Evolutionary conservation across 2,113 vertebrate species (phyloP), one percentile per base, ranked within the genome.

Genomic region (Rousettus leschenaultii): DNA sequence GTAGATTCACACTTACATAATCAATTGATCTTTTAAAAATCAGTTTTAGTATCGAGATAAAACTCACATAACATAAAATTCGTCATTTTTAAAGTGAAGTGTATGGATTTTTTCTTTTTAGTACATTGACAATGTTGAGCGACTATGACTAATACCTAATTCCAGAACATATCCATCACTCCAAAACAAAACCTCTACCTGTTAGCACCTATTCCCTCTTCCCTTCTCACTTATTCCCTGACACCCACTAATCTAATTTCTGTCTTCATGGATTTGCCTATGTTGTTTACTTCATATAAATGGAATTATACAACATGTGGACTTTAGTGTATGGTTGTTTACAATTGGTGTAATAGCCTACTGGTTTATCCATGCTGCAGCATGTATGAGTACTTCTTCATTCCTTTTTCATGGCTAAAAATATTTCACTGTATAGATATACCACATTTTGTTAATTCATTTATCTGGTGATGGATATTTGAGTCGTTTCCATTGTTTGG

Each of bases 1-100:
- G 61, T 4, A 43, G 66, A 24, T 24, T 21, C 28, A 33, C 0
- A 26, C 11, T 48, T 57, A 55, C 0, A 2, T 51, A 15, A 35
- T 63, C 75, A 57, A 89, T 6, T 70, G 48, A 51, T 45, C 77
- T 40, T 48, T 83, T 45, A 89, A 85, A 82, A 83, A n/a, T 63
- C 2, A 10, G 19, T 63, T 71, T 87, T 48, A 9, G 12, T 9
- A 55, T 55, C 14, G 4, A 70, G 14, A 40, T 53, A 89, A 61
- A 89, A 93, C 78, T 65, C 55, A 68, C 24, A 26, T 21, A 16
- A 51, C 2, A 53, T 40, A 65, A 61, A 90, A 68, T 48, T 75
- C 19, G 45, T 63, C 30, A 40, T 43, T 68, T 68, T 48, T 86
- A 86, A 94, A 88, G 38, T 57, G 4, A 9, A 70, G 21, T 22